A percentile compares a stretch with the other conserved stretches of the same genome.
These are phyloP conservation scores for Scaptomyza flava DNA, from an alignment of 2,888 invertebrate species.

Conservation along the genomic window DNA sequence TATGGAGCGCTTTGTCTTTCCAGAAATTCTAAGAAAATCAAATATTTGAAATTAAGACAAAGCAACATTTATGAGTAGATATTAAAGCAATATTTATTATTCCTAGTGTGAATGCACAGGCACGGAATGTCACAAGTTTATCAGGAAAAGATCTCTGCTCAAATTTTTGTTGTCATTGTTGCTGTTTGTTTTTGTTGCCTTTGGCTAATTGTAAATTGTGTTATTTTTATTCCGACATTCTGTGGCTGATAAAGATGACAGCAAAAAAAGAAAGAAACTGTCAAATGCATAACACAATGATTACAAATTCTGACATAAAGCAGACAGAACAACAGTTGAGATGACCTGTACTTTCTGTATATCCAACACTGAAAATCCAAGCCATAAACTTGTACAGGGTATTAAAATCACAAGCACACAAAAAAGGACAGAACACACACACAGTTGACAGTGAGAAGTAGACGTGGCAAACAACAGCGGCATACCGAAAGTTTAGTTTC, in stretches of 20 bases:
- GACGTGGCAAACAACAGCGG: constrained; percentile 10
- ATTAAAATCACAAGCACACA: constrained; percentile 6
- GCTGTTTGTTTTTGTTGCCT: background rate
- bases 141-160: constrained; percentile 14
- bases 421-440: constrained; percentile 7
- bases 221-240: constrained; percentile 38
- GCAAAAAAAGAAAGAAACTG: constrained; percentile 12
- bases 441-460: constrained; percentile 42
- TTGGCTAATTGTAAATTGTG: constrained; percentile 30
- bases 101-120: background rate
- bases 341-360: constrained; percentile 12
- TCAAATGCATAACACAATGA: constrained; percentile 27
- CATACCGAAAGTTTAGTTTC: constrained; percentile 7
- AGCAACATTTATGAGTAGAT: constrained; percentile 5
- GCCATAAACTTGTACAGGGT: constrained; percentile 16
- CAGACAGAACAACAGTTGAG: background rate
- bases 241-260: constrained; percentile 24
- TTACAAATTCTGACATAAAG: constrained; percentile 1
- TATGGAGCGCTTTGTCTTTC: constrained; percentile 2
- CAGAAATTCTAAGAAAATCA: background rate
- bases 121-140: constrained; percentile 16
- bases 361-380: background rate
- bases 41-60: constrained; percentile 20
- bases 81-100: constrained; percentile 1
- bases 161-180: background rate